Evolutionary conservation across 2,113 vertebrate genomes (phyloP).

Genomic region (Caranx melampygus): DNA sequence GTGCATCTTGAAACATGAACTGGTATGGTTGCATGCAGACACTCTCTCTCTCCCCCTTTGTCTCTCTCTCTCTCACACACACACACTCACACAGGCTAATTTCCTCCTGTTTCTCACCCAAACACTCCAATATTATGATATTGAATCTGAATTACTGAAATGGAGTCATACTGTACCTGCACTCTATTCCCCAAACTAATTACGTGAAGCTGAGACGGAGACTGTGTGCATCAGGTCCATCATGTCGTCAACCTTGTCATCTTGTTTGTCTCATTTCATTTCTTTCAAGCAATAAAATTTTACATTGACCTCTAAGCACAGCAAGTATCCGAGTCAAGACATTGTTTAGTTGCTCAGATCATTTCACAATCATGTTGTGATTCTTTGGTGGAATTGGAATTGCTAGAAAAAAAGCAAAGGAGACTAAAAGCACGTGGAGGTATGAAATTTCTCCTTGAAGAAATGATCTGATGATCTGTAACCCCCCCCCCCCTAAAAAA

Average conservation of each 20-base stretch:
- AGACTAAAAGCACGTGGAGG: background rate
- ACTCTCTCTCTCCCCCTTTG: background rate
- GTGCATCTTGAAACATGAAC: slow-evolving; percentile 4
- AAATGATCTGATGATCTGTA: slow-evolving; percentile 38
- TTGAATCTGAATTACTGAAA: slow-evolving; percentile 37
- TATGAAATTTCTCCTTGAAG: slow-evolving; percentile 22
- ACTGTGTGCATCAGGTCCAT: slow-evolving; percentile 30
- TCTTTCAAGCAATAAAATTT: slow-evolving; percentile 18
- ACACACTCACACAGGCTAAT: background rate
- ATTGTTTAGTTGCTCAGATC: slow-evolving; percentile 39
- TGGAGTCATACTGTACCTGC: slow-evolving; percentile 23
- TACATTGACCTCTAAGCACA: slow-evolving; percentile 16
- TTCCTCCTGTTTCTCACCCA: slow-evolving; percentile 11
- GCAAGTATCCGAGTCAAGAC: slow-evolving; percentile 17
- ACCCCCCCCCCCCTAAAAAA: background rate
- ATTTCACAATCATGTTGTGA: slow-evolving; percentile 40
- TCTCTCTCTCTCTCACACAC: too few species aligned
- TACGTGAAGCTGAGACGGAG: slow-evolving; percentile 39
- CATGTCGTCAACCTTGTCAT: slow-evolving; percentile 24
- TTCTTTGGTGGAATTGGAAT: slow-evolving; percentile 22
- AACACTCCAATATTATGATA: slow-evolving; percentile 14
- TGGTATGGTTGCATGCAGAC: slow-evolving; percentile 10
- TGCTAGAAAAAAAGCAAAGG: background rate
- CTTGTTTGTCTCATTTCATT: slow-evolving; percentile 53
- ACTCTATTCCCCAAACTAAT: slow-evolving; percentile 48